These are phyloP conservation scores for Trichosurus vulpecula DNA, from an alignment of 2,797 vertebrate species.

Conservation along the genomic window DNA sequence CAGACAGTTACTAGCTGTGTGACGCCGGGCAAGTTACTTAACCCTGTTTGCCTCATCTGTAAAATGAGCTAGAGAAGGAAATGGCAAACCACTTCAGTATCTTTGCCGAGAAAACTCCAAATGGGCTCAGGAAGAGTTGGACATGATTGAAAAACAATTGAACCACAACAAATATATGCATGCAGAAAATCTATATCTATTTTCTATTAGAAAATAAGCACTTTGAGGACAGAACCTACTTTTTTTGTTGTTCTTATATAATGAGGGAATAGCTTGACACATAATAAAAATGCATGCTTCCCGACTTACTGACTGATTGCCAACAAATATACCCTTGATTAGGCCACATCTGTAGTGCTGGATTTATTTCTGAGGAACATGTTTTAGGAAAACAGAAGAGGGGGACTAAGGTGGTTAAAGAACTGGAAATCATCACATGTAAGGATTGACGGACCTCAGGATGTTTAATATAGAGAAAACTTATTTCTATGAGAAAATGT, in stretches of 20 bases:
- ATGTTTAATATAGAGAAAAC: neutral
- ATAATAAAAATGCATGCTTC: neutral
- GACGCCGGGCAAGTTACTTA: neutral
- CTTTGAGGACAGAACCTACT: neutral
- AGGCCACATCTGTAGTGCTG: neutral
- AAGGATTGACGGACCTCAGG: neutral
- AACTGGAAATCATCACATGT: neutral
- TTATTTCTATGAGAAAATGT: no score
- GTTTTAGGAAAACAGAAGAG: neutral
- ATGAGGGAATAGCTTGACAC: neutral
- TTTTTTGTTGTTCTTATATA: neutral
- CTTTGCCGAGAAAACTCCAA: neutral
- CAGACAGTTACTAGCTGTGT: neutral
- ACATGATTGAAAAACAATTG: neutral
- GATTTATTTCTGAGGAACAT: neutral
- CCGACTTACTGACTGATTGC: neutral
- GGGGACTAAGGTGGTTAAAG: rapidly evolving
- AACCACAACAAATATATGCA: neutral
- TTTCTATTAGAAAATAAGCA: neutral
- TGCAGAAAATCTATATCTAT: neutral
- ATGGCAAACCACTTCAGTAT: neutral
- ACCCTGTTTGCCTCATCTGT: neutral
- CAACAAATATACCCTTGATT: neutral
- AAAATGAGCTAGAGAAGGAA: neutral
- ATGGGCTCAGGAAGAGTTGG: neutral